These are phyloP conservation scores for Acleris emargana DNA, from an alignment of 2,888 invertebrate genomes.

Conservation along the genomic window DNA sequence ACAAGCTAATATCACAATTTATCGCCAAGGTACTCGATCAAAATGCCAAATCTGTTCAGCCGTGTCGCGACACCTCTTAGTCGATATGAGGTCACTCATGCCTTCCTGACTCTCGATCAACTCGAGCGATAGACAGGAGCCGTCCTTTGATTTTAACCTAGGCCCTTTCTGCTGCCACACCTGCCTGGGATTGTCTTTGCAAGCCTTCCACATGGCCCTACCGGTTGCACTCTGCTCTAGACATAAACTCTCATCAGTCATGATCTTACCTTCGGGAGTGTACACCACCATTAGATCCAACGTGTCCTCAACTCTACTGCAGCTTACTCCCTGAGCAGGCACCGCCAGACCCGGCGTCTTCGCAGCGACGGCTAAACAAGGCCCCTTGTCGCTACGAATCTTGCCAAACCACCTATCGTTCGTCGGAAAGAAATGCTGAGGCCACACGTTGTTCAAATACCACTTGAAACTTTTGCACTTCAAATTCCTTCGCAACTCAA, in stretches of 20 bases:
- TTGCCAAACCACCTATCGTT: slow-evolving; percentile 95
- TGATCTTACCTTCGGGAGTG: slow-evolving; percentile 87
- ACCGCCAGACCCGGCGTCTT: slow-evolving; percentile 88
- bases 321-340: slow-evolving; percentile 86
- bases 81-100: slow-evolving; percentile 75
- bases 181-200: slow-evolving; percentile 86
- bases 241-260: slow-evolving; percentile 95
- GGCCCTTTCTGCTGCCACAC: slow-evolving; percentile 86
- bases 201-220: slow-evolving; percentile 88
- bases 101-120: slow-evolving; percentile 54
- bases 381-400: slow-evolving; percentile 83
- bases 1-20: slow-evolving; percentile 15
- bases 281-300: slow-evolving; percentile 89
- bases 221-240: slow-evolving; percentile 86
- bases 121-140: slow-evolving; percentile 64
- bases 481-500: slow-evolving; percentile 87
- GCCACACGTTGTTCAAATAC: slow-evolving; percentile 98
- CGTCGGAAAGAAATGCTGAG: slow-evolving; percentile 97
- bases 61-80: slow-evolving; percentile 83
- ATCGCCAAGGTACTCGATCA: slow-evolving; percentile 87
- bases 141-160: slow-evolving; percentile 62
- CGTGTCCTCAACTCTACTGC: slow-evolving; percentile 80
- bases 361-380: slow-evolving; percentile 69
- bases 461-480: slow-evolving; percentile 95
- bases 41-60: slow-evolving; percentile 87